Evolutionary conservation across 2,113 vertebrate genomes (phyloP), one percentile per base, ranked within the genome.

Genomic region (Mustela nigripes): DNA sequence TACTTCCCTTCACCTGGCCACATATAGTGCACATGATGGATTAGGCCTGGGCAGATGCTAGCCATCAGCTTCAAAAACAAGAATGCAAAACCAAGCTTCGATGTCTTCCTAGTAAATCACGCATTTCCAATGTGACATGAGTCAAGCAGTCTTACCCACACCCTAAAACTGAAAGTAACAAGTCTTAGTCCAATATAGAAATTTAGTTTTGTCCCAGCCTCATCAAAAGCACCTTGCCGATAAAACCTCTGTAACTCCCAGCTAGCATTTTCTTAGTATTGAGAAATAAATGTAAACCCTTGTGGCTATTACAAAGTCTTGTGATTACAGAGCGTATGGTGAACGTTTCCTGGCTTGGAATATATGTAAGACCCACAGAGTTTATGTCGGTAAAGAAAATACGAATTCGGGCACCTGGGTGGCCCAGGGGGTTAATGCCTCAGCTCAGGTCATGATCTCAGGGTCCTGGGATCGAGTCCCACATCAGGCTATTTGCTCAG

Each of bases 341-440:
- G 28, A 89, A 50, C 65, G 92, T 22, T 93, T 67, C 56, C 36
- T 84, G 31, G 85, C 62, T 88, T 92, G 18, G 24, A 89, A 82
- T 53, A 90, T 50, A 18, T 36, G 16, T 63, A 79, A 82, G 5
- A 95, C 48, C 15, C 56, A 69, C 89, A 69, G 21, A 69, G 73
- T 67, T 93, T 78, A 88, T 33, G 33, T 93, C n/a, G 16, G 24
- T 91, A 95, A 95, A 89, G 74, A 91, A 92, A 95, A 95, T 79
- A 65, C n/a, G 88, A 89, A 84, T 92, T 81, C 53, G 5, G 16
- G 53, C 53, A 0, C 53, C 53, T 56, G 53, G 53, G 53, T 56
- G 53, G 53, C 53, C 15, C 50, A 53, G 50, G 14, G 50, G 50
- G 50, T 53, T 53, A 53, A 53, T 3, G 48, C 50, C 50, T 56